Evolutionary conservation across 1,140 invertebrate genomes (phyloP).

Genomic region (Zaprionus tsacasi): DNA sequence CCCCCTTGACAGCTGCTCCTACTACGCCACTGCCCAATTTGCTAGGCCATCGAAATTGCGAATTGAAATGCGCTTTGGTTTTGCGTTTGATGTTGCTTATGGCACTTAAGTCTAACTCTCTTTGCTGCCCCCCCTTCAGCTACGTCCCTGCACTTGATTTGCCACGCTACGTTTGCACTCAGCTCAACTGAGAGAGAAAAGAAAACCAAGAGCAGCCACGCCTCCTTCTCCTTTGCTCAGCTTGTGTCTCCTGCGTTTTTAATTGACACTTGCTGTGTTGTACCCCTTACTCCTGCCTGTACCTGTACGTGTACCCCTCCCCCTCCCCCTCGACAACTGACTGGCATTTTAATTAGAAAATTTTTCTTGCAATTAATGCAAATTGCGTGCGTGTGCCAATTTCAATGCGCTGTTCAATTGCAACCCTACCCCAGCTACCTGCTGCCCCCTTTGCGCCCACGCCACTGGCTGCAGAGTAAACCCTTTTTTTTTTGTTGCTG

Average conservation of each 20-base stretch:
- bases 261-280: conserved; percentile 80
- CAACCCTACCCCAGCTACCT: background rate
- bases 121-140: background rate
- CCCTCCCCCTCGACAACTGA: conserved; percentile 43
- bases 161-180: conserved; percentile 70
- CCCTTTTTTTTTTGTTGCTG: conserved; percentile 48
- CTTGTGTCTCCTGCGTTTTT: conserved; percentile 45
- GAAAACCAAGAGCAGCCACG: conserved; percentile 19
- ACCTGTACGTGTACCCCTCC: no score
- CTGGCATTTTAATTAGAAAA: conserved; percentile 83
- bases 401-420: conserved; percentile 72
- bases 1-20: no score
- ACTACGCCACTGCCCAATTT: background rate
- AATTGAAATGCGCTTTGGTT: conserved; percentile 7
- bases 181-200: conserved; percentile 69
- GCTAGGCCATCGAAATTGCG: conserved; percentile 20
- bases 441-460: background rate
- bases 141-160: conserved; percentile 47
- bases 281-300: conserved; percentile 31
- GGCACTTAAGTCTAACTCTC: background rate
- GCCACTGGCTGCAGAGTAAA: conserved; percentile 17
- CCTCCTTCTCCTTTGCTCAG: background rate
- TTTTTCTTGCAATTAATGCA: conserved; percentile 83
- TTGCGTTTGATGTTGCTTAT: conserved; percentile 21
- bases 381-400: conserved; percentile 82